Conservation (phyloP, 1,140 invertebrate species). For the Oreohelix idahoensis region DNA sequence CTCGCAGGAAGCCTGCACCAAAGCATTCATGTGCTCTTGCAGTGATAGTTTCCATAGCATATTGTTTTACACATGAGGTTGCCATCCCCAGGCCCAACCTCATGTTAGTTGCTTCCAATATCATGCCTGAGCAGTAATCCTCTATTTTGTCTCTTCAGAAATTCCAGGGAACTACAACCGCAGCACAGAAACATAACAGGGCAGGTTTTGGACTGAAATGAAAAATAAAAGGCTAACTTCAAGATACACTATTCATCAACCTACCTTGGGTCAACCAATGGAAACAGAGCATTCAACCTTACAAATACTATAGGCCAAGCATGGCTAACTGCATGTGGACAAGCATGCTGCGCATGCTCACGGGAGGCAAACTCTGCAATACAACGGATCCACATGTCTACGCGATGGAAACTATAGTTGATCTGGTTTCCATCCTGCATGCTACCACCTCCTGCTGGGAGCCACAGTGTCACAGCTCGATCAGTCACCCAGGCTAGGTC, state of each 20-base stretch:
- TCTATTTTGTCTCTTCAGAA: too few relatives aligned
- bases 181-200: too few relatives aligned
- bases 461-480: slow-evolving; percentile 89
- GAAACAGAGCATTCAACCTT: slow-evolving; percentile 89
- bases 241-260: background rate
- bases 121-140: too few relatives aligned
- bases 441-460: slow-evolving; percentile 69
- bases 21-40: too few relatives aligned
- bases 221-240: background rate
- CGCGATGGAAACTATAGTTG: slow-evolving; percentile 60
- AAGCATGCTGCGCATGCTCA: slow-evolving; percentile 80
- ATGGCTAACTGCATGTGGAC: slow-evolving; percentile 86
- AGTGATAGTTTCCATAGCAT: too few relatives aligned
- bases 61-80: too few relatives aligned
- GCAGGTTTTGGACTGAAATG: too few relatives aligned
- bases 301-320: slow-evolving; percentile 97
- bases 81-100: too few relatives aligned
- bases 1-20: too few relatives aligned
- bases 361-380: slow-evolving; percentile 85
- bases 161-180: too few relatives aligned
- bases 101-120: too few relatives aligned
- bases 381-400: slow-evolving; percentile 85
- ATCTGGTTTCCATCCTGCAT: slow-evolving; percentile 56
- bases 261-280: slow-evolving; percentile 92
- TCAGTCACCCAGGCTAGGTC: slow-evolving; percentile 97